Conservation (phyloP, 2,888 invertebrate species). For the Tholera decimalis region DNA sequence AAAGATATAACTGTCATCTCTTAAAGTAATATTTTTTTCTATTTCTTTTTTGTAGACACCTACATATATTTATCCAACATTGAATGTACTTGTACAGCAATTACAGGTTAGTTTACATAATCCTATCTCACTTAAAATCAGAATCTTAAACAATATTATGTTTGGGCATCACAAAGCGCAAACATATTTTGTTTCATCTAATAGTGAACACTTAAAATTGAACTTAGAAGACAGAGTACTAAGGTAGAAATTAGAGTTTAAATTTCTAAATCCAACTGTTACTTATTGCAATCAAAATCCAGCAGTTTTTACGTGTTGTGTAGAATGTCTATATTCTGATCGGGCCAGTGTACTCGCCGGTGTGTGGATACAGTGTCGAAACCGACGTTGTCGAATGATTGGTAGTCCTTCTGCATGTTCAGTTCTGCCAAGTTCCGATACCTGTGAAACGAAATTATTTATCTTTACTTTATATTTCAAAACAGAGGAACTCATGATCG, state of each 20-base stretch:
- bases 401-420: slow-evolving; percentile 88
- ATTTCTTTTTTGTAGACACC: not conserved
- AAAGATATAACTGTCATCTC: not conserved
- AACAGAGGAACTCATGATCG: too few relatives aligned
- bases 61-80: not conserved
- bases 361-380: slow-evolving; percentile 93
- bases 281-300: not conserved
- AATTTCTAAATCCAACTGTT: not conserved
- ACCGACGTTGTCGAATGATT: slow-evolving; percentile 92
- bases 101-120: not conserved
- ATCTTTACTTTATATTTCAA: not conserved
- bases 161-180: not conserved
- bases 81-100: too few relatives aligned
- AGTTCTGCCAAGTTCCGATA: slow-evolving; percentile 88
- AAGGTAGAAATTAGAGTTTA: not conserved
- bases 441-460: slow-evolving; percentile 65
- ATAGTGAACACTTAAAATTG: not conserved
- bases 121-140: not conserved
- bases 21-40: not conserved
- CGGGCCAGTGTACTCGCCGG: slow-evolving; percentile 94
- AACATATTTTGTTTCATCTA: not conserved
- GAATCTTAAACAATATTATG: not conserved
- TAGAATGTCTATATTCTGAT: slow-evolving; percentile 88
- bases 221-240: too few relatives aligned
- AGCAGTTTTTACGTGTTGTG: slow-evolving; percentile 68